Percentiles rank a stretch among this genome's conserved stretches.
These are phyloP conservation scores for Drosophila melanica DNA, from an alignment of 1,140 invertebrate genomes.

Conservation along the genomic window DNA sequence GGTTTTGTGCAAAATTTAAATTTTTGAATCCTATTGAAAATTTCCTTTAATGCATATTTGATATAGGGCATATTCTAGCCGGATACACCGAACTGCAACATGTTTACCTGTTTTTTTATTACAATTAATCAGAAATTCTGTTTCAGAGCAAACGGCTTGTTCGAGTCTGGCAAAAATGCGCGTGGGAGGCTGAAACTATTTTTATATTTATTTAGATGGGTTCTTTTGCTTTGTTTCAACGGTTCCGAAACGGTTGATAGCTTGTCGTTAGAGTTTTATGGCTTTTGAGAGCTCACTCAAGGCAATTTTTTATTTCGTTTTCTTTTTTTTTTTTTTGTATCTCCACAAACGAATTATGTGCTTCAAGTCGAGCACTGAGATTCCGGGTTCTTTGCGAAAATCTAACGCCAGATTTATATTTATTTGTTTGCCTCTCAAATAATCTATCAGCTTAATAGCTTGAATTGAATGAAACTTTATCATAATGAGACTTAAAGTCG, in stretches of 20 bases:
- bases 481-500: conserved; percentile 4
- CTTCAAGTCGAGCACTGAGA: conserved; percentile 60
- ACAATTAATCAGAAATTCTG: conserved; percentile 43
- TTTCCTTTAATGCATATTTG: no score
- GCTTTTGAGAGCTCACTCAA: conserved; percentile 64
- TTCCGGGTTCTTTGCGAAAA: conserved; percentile 61
- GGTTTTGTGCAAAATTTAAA: no score
- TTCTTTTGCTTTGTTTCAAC: conserved; percentile 41
- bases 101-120: conserved; percentile 18
- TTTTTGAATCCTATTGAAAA: no score
- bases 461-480: conserved; percentile 17
- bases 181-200: conserved; percentile 42
- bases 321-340: conserved; percentile 4
- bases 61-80: no score
- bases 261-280: conserved; percentile 59
- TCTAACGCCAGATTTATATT: conserved; percentile 23
- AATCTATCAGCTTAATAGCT: conserved; percentile 41
- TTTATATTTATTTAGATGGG: conserved; percentile 46
- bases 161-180: background rate
- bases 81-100: no score
- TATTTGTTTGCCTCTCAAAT: conserved; percentile 36
- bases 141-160: conserved; percentile 9
- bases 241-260: conserved; percentile 19
- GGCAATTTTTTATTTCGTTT: conserved; percentile 11
- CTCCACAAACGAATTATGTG: conserved; percentile 55